Conservation (phyloP, 2,888 invertebrate species). For the Dastarcus helophoroides region DNA sequence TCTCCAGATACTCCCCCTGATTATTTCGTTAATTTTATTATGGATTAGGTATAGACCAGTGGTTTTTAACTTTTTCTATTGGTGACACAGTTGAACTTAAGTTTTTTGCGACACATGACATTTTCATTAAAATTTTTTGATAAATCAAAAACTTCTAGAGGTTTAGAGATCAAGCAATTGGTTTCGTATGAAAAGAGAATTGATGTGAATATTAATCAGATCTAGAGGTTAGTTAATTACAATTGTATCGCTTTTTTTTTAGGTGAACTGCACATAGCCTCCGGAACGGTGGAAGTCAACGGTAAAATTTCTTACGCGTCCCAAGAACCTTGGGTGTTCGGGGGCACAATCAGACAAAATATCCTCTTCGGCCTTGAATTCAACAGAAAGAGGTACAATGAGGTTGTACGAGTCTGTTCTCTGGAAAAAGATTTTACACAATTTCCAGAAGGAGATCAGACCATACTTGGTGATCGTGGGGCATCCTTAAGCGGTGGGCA, state of each 20-base stretch:
- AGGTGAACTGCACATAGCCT: constrained; percentile 46
- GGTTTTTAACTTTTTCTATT: too few species aligned
- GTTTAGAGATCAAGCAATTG: too few species aligned
- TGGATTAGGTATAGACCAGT: too few species aligned
- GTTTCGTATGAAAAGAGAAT: too few species aligned
- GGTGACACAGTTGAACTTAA: too few species aligned
- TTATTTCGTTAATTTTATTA: too few species aligned
- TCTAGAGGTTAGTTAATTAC: too few species aligned
- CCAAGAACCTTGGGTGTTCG: constrained; percentile 80
- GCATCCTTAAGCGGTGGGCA: constrained; percentile 74
- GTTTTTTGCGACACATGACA: too few species aligned
- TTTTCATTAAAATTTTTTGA: too few species aligned
- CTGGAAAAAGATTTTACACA: constrained; percentile 63
- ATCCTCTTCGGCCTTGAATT: constrained; percentile 69
- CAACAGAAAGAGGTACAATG: constrained; percentile 46
- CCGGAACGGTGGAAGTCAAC: constrained; percentile 51
- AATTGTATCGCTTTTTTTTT: constrained; percentile 28
- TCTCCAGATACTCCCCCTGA: too few species aligned
- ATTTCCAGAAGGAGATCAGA: constrained; percentile 57
- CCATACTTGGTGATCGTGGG: constrained; percentile 62
- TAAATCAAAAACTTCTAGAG: too few species aligned
- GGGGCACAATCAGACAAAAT: constrained; percentile 68
- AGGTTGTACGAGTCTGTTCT: constrained; percentile 54
- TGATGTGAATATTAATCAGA: too few species aligned
- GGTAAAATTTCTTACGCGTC: constrained; percentile 63